phyloP scores from a whole-genome alignment of 2,113 vertebrate species.

The Bubalus kerabau region DNA sequence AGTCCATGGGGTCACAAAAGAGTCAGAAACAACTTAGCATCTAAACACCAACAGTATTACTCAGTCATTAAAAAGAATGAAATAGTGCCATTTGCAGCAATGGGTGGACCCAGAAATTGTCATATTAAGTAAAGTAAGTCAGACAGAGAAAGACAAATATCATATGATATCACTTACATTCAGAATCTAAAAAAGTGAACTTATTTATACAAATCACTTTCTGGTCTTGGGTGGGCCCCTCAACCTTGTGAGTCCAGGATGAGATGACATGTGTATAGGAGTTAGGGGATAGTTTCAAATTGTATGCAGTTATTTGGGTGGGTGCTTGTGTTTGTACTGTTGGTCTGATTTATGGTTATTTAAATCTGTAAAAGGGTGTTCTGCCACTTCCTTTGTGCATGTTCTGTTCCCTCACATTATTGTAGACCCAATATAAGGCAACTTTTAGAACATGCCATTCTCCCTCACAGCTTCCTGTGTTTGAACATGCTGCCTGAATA shows the following conservation, averaged over 20 bases:
- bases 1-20: neutral
- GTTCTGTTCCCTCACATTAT: neutral
- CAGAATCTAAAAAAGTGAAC: neutral
- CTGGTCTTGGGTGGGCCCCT: neutral
- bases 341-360: neutral
- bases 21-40: rapidly evolving
- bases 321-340: neutral
- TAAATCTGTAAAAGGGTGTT: neutral
- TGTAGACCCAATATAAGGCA: neutral
- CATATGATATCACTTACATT: neutral
- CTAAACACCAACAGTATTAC: neutral
- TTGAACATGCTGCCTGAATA: neutral
- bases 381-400: neutral
- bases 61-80: neutral
- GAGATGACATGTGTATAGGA: neutral
- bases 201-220: neutral
- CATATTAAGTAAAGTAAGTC: neutral
- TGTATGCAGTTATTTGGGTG: neutral
- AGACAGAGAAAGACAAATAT: neutral
- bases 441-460: neutral
- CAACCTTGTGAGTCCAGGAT: neutral
- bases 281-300: neutral
- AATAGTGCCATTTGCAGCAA: neutral
- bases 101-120: neutral
- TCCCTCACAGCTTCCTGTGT: neutral